phyloP scores from a whole-genome alignment of 2,888 invertebrate species.

The Pristionchus japonicus region DNA sequence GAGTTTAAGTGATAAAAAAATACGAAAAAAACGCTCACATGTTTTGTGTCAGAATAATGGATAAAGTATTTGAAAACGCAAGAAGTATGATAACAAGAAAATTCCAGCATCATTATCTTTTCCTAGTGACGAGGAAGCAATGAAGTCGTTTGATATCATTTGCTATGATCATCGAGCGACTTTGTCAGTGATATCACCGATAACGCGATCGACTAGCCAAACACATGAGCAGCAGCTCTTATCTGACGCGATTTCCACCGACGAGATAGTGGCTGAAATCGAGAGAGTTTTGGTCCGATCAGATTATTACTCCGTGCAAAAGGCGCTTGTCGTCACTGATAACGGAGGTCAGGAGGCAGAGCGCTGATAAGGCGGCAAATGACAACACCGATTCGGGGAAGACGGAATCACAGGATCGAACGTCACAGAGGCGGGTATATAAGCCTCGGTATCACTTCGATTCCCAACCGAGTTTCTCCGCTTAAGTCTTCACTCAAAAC shows the following conservation, averaged over 20 bases:
- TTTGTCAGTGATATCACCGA: neutral
- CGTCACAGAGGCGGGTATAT: neutral
- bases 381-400: slow-evolving; percentile 23
- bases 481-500: neutral
- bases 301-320: neutral
- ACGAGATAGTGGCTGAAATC: neutral
- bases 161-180: neutral
- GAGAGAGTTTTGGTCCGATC: neutral
- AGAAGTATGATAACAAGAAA: too few species aligned
- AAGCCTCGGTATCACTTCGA: neutral
- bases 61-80: too few species aligned
- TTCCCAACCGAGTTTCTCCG: neutral
- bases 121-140: neutral
- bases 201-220: neutral
- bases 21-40: too few species aligned
- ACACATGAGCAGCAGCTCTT: neutral
- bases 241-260: neutral
- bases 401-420: neutral
- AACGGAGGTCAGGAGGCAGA: neutral
- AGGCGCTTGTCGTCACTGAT: neutral
- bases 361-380: neutral
- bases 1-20: too few species aligned
- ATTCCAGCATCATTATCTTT: too few species aligned
- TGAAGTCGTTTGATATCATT: neutral
- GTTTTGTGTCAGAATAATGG: too few species aligned